Percentiles rank a stretch among this genome's conserved stretches.
phyloP scores from a whole-genome alignment of 2,888 invertebrate genomes.

The Ichneumoninae sp. region DNA sequence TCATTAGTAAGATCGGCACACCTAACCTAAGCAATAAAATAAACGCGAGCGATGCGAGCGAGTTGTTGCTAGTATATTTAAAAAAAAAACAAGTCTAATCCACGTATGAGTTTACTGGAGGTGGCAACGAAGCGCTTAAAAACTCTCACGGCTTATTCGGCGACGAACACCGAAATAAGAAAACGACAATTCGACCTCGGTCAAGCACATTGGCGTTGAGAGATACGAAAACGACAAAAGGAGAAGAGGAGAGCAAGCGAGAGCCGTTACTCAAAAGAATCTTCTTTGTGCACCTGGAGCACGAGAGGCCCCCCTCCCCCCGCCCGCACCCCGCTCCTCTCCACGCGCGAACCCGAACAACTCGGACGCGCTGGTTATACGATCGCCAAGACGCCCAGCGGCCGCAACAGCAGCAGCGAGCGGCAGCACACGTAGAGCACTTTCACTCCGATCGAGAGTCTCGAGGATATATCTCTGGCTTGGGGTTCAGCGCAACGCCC shows the following conservation, averaged over 20 bases:
- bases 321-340: neutral
- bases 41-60: no score
- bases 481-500: slow-evolving; percentile 47
- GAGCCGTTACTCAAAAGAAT: slow-evolving; percentile 20
- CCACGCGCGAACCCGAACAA: slow-evolving; percentile 7
- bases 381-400: slow-evolving; percentile 25
- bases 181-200: slow-evolving; percentile 19
- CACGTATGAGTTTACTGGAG: neutral
- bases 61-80: no score
- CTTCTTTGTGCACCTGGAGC: slow-evolving; percentile 59
- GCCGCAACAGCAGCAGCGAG: neutral
- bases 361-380: slow-evolving; percentile 50
- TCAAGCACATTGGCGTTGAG: neutral
- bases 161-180: slow-evolving; percentile 2
- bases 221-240: neutral
- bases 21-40: no score
- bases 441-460: slow-evolving; percentile 64
- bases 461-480: slow-evolving; percentile 40
- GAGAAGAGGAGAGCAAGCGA: slow-evolving; percentile 5
- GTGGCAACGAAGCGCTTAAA: neutral
- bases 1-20: no score
- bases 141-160: neutral
- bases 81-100: neutral
- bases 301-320: slow-evolving; percentile 9
- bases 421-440: slow-evolving; percentile 39